Base-by-base conservation (phyloP, 2,888 invertebrate species). In the Mechanitis mazaeus region DNA sequence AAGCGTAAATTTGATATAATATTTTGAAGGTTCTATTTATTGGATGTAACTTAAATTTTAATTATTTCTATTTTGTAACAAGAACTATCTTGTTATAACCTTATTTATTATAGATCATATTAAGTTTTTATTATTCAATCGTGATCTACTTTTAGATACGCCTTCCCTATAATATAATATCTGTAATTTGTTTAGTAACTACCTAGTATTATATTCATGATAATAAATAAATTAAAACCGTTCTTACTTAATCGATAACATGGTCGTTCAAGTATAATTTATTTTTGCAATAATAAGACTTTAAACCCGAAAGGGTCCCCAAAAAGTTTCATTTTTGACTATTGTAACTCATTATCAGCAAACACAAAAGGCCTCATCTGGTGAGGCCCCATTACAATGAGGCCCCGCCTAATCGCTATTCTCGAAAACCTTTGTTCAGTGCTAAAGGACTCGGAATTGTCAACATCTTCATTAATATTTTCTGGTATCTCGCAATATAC, bases 381-480 rank as follows among this genome's bases (percentile, higher is more conserved):
- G 76, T 67, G 62, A 64, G 69, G 65, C 72, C 69, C 69, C 66
- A 69, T 71, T 67, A 73, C 74, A 74, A 73, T 72, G 72, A 68
- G 65, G 65, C 63, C 64, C 65, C 54, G 68, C 71, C 73, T 76
- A 78, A 79, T 79, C 78, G 72, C 70, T 68, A 64, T 74, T 68
- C 71, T 71, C 70, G 68, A 71, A 72, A 71, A 67, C 69, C 76
- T 77, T 84, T 84, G 84, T 85, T 81, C 78, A 65, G 68, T 67
- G 67, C 73, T 74, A 77, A 80, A 78, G 80, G 78, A 80, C 77
- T 80, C 70, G 71, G 72, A 75, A 80, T 77, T 83, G 83, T 84
- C 77, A 79, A 83, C 84, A 83, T 82, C 83, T 82, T 83, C 83
- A 83, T 84, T 85, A 84, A 84, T 83, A 82, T 80, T 80, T 79